Evolutionary conservation across 1,140 invertebrate genomes (phyloP).

Genomic region (Drosophila kurseongensis): DNA sequence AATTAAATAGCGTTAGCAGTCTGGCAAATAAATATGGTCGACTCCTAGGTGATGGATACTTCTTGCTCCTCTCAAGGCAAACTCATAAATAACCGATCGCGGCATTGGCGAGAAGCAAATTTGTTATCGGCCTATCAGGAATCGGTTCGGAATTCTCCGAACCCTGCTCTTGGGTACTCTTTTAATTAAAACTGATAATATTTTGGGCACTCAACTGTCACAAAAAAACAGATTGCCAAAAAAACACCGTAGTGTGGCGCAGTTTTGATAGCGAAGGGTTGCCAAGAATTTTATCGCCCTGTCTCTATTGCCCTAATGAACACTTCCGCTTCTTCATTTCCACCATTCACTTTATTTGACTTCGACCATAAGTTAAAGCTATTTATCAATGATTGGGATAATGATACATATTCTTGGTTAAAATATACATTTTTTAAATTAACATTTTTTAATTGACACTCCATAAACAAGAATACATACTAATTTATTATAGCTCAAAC

Average conservation of each 20-base stretch:
- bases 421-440: no score
- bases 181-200: conserved; percentile 57
- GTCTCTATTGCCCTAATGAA: conserved; percentile 28
- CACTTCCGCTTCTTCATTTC: conserved; percentile 27
- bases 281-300: conserved; percentile 31
- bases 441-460: no score
- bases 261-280: conserved; percentile 22
- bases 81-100: conserved; percentile 18
- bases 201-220: conserved; percentile 27
- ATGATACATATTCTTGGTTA: no score
- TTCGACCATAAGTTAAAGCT: background rate
- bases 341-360: background rate
- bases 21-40: background rate
- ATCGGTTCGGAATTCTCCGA: conserved; percentile 41
- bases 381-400: no score
- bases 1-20: no score
- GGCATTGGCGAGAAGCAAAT: conserved; percentile 10
- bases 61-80: conserved; percentile 1
- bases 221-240: conserved; percentile 49
- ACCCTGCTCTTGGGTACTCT: conserved; percentile 34
- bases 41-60: background rate
- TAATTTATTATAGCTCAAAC: no score
- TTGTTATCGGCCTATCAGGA: conserved; percentile 29
- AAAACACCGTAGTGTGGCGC: conserved; percentile 2
- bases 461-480: no score